Conservation (phyloP, 1,140 invertebrate species). For the Helicoverpa zea region DNA sequence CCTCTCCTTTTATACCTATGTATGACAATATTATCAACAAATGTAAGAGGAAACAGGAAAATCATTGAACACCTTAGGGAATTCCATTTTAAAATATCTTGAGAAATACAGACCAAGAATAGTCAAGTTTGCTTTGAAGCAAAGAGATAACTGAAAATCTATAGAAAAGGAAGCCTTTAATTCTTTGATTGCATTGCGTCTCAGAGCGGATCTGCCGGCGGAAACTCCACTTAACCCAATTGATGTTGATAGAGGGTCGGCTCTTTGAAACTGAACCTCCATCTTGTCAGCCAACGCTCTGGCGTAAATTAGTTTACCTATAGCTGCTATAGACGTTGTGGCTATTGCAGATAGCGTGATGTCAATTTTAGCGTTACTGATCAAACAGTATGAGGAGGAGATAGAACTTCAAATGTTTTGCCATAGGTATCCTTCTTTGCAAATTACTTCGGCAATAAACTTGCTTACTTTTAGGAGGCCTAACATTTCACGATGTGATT, state of each 20-base stretch:
- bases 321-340: background rate
- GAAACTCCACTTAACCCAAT: constrained; percentile 77
- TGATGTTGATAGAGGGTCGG: constrained; percentile 54
- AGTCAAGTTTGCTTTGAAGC: background rate
- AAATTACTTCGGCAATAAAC: too few species aligned
- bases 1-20: too few species aligned
- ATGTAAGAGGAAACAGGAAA: background rate
- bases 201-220: constrained; percentile 50
- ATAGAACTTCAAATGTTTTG: too few species aligned
- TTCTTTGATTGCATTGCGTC: constrained; percentile 62
- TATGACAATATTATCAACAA: too few species aligned
- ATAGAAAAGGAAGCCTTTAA: constrained; percentile 37
- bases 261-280: constrained; percentile 35
- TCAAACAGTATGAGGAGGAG: too few species aligned
- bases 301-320: constrained; percentile 38
- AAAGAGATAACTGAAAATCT: constrained; percentile 15
- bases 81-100: background rate
- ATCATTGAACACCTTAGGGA: background rate
- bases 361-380: background rate
- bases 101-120: background rate
- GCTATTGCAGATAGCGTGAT: background rate
- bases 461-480: too few species aligned
- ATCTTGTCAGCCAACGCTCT: background rate
- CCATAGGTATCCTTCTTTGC: too few species aligned
- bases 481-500: too few species aligned